phyloP scores from a whole-genome alignment of 2,797 vertebrate genomes.

The Lithobates pipiens region DNA sequence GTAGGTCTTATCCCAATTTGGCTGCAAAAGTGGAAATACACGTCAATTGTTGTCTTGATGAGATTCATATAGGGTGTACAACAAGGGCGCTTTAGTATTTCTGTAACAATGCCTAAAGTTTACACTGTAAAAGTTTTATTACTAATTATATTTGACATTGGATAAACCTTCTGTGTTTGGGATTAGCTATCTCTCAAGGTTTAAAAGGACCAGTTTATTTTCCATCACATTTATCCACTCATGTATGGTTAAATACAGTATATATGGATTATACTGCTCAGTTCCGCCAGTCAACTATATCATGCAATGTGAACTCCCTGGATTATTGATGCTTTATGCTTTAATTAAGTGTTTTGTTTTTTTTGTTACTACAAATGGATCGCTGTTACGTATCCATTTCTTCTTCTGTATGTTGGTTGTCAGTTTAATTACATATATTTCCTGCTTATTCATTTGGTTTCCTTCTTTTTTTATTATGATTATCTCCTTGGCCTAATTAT shows the following conservation, averaged over 20 bases:
- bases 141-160: background rate
- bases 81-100: too few species aligned
- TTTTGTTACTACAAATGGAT: slow-evolving; percentile 15
- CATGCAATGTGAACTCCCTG: background rate
- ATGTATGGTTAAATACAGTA: background rate
- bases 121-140: background rate
- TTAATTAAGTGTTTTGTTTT: slow-evolving; percentile 19
- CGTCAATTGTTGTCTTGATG: too few species aligned
- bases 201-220: slow-evolving; percentile 18
- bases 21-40: too few species aligned
- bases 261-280: slow-evolving; percentile 18
- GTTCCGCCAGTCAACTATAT: slow-evolving; percentile 10
- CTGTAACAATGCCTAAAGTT: background rate
- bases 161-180: slow-evolving; percentile 16
- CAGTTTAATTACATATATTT: slow-evolving; percentile 54
- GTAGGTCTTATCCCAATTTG: too few species aligned
- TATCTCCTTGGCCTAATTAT: slow-evolving; percentile 51
- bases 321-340: slow-evolving; percentile 24
- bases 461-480: slow-evolving; percentile 48
- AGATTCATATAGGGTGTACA: too few species aligned
- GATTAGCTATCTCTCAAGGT: slow-evolving; percentile 2
- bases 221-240: slow-evolving; percentile 14
- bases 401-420: slow-evolving; percentile 32
- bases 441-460: slow-evolving; percentile 51
- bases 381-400: background rate